phyloP scores from a whole-genome alignment of 2,113 vertebrate genomes.

The Sprattus sprattus region DNA sequence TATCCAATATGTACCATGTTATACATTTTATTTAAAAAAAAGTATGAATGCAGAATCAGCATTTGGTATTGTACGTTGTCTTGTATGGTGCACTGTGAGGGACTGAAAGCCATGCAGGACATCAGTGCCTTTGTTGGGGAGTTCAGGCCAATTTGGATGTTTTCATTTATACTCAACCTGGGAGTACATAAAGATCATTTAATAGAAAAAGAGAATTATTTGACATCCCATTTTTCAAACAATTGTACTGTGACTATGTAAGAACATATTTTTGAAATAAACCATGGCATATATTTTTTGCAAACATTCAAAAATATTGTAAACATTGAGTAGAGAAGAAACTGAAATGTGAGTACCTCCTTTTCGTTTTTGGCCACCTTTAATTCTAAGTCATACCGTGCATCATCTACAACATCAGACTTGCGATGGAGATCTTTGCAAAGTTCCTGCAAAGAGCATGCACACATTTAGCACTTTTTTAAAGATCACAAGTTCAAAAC shows the following conservation, averaged over 20 bases:
- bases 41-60: neutral
- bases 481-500: neutral
- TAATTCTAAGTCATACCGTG: conserved; percentile 68
- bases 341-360: conserved; percentile 58
- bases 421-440: conserved; percentile 71
- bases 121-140: neutral
- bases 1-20: neutral
- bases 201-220: too few species aligned
- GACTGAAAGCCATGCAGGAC: neutral
- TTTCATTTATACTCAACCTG: too few species aligned
- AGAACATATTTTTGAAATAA: neutral
- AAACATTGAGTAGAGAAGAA: neutral
- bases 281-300: neutral
- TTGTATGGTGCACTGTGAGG: neutral
- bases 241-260: too few species aligned
- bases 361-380: conserved; percentile 68
- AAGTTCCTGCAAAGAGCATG: conserved; percentile 61
- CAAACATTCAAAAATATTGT: neutral
- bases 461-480: neutral
- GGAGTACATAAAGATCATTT: too few species aligned
- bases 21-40: neutral
- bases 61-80: neutral
- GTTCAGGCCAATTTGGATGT: neutral
- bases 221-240: too few species aligned
- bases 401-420: conserved; percentile 68